phyloP scores from a whole-genome alignment of 2,113 vertebrate genomes.

The Onychostruthus taczanowskii region DNA sequence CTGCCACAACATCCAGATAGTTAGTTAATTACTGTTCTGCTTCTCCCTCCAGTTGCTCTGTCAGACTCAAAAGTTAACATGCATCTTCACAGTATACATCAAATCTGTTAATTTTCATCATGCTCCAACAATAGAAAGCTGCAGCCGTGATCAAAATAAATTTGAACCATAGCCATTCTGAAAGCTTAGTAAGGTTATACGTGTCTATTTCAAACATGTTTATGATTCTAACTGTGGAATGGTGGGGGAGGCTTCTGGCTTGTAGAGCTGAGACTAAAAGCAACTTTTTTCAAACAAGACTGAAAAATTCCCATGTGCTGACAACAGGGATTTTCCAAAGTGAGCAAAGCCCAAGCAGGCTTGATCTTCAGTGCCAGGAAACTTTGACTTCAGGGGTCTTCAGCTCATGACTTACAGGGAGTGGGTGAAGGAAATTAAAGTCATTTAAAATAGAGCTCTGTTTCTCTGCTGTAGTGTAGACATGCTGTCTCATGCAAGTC shows the following conservation, averaged over 20 bases:
- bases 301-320: slow-evolving; percentile 1
- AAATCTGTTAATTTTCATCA: slow-evolving; percentile 15
- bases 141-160: background rate
- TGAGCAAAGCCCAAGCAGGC: background rate
- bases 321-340: slow-evolving; percentile 45
- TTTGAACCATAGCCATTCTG: background rate
- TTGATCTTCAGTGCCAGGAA: slow-evolving; percentile 35
- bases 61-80: slow-evolving; percentile 17
- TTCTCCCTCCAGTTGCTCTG: slow-evolving; percentile 8
- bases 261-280: background rate
- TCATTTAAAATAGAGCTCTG: slow-evolving; percentile 7
- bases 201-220: background rate
- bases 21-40: slow-evolving; percentile 33
- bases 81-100: background rate
- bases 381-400: slow-evolving; percentile 52
- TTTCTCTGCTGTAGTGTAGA: background rate
- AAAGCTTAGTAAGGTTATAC: background rate
- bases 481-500: background rate
- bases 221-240: background rate
- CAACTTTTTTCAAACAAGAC: background rate
- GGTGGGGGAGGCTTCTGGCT: background rate
- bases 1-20: slow-evolving; percentile 17
- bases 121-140: background rate
- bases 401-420: background rate
- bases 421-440: slow-evolving; percentile 25